Evolutionary conservation across 2,113 vertebrate species (phyloP).

Genomic region (Polypterus senegalus): DNA sequence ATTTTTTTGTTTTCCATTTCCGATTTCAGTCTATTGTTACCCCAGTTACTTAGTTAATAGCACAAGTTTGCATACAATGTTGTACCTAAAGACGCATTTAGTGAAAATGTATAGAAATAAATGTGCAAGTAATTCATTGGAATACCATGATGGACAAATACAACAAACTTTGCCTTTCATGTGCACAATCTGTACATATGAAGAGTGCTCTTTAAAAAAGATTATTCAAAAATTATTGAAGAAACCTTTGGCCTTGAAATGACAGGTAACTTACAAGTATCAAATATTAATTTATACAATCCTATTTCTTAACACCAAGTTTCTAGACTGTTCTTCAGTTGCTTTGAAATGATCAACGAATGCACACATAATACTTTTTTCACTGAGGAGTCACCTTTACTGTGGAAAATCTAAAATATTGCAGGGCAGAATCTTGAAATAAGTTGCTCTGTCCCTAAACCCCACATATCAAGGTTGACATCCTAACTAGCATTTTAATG

Average conservation of each 20-base stretch:
- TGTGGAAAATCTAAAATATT: background rate
- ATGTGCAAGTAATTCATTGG: background rate
- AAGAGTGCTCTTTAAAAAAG: conserved; percentile 18
- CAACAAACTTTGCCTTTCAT: background rate
- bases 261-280: background rate
- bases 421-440: background rate
- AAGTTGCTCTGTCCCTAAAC: background rate
- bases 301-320: background rate
- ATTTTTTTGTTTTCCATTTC: too few relatives aligned
- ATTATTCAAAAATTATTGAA: conserved; percentile 8
- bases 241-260: conserved; percentile 20
- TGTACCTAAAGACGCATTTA: too few relatives aligned
- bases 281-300: background rate
- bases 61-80: too few relatives aligned
- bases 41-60: too few relatives aligned
- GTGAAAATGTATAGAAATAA: background rate
- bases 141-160: background rate
- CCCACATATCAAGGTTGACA: too few relatives aligned
- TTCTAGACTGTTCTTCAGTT: background rate
- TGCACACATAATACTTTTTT: background rate
- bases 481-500: too few relatives aligned
- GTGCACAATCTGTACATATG: background rate
- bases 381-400: background rate
- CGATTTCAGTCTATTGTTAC: too few relatives aligned
- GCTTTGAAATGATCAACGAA: background rate